Evolutionary conservation across 2,888 invertebrate species (phyloP).

Genomic region (Cosmia trapezina): DNA sequence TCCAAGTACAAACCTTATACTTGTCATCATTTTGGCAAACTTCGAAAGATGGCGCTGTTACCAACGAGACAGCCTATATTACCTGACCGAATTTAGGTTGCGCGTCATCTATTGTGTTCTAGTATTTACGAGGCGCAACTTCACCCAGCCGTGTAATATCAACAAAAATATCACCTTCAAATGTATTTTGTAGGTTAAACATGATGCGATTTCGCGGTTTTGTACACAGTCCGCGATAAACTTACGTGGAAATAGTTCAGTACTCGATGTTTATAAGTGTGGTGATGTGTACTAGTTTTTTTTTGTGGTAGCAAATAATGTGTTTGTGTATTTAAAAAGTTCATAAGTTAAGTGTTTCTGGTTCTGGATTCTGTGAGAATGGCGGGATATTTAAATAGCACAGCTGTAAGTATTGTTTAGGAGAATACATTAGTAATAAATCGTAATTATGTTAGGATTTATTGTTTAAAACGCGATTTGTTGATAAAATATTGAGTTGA

Average conservation of each 20-base stretch:
- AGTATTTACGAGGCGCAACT: conserved; percentile 64
- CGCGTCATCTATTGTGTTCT: conserved; percentile 60
- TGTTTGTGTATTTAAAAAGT: conserved; percentile 60
- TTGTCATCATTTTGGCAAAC: conserved; percentile 43
- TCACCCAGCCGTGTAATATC: conserved; percentile 82
- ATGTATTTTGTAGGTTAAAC: conserved; percentile 90
- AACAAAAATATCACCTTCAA: conserved; percentile 91
- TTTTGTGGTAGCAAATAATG: conserved; percentile 65
- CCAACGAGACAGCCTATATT: conserved; percentile 68
- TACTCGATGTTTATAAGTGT: conserved; percentile 70
- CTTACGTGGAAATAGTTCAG: conserved; percentile 72
- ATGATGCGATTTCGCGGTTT: conserved; percentile 87
- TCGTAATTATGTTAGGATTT: conserved; percentile 4
- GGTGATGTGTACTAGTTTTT: conserved; percentile 67
- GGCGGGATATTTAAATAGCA: conserved; percentile 79
- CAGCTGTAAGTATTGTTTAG: conserved; percentile 71
- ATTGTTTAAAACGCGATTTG: conserved; percentile 24
- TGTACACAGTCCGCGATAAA: conserved; percentile 82
- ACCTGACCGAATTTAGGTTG: conserved; percentile 79
- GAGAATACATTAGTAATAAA: conserved; percentile 7
- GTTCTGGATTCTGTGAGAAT: conserved; percentile 66
- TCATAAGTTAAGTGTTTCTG: conserved; percentile 57
- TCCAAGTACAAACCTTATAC: conserved; percentile 8
- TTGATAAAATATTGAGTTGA: conserved; percentile 30
- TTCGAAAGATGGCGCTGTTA: conserved; percentile 83